These are phyloP conservation scores for Volucella zonaria DNA, from an alignment of 2,888 invertebrate genomes.

Conservation along the genomic window DNA sequence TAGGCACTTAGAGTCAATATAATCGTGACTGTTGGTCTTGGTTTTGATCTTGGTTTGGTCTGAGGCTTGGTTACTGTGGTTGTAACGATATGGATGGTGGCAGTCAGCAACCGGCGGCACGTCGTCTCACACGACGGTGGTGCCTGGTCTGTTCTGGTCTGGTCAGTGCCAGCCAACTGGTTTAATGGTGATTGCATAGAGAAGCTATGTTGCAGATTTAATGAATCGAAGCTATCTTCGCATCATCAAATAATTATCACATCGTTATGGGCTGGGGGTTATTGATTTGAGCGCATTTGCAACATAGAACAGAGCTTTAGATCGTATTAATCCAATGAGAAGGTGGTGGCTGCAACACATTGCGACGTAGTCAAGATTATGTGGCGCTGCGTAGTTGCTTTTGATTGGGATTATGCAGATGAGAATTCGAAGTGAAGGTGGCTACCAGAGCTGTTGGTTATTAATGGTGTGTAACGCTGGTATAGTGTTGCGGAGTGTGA, in stretches of 20 bases:
- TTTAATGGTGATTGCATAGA: conserved; percentile 38
- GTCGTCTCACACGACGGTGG: conserved; percentile 54
- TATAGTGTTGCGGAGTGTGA: neutral
- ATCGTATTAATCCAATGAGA: conserved; percentile 23
- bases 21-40: conserved; percentile 69
- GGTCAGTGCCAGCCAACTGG: conserved; percentile 46
- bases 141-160: neutral
- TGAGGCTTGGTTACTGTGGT: conserved; percentile 40
- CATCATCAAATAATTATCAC: conserved; percentile 73
- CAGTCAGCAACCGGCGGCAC: conserved; percentile 37
- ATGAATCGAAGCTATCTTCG: conserved; percentile 70
- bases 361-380: conserved; percentile 19
- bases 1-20: conserved; percentile 68
- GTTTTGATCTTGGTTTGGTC: conserved; percentile 1
- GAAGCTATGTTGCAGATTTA: conserved; percentile 44
- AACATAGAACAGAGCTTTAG: conserved; percentile 14
- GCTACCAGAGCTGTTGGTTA: neutral
- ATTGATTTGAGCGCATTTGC: conserved; percentile 67
- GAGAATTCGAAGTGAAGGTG: neutral
- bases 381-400: conserved; percentile 29
- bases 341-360: conserved; percentile 48
- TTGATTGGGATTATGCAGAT: conserved; percentile 6
- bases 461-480: too few species aligned
- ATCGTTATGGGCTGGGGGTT: conserved; percentile 67
- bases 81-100: neutral